Percentiles rank a stretch among this genome's conserved stretches.
Evolutionary conservation across 2,888 invertebrate species (phyloP).

Genomic region (Phania funesta): DNA sequence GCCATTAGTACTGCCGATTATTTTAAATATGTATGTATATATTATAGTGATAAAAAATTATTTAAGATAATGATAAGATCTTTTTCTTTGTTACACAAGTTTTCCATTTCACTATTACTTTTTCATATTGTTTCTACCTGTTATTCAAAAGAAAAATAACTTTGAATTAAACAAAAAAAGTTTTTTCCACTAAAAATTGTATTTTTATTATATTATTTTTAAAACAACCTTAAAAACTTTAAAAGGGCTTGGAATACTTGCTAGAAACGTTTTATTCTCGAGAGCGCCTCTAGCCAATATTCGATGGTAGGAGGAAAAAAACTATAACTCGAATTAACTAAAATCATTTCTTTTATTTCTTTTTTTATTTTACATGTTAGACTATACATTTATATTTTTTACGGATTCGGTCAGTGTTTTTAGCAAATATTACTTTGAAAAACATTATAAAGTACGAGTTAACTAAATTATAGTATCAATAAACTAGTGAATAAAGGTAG

Average conservation of each 20-base stretch:
- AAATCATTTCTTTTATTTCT: conserved; percentile 19
- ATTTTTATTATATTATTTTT: conserved; percentile 27
- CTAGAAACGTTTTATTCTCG: not conserved
- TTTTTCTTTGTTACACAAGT: too few species aligned
- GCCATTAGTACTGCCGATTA: too few species aligned
- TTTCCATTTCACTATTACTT: too few species aligned
- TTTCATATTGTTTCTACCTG: too few species aligned
- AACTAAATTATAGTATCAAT: conserved; percentile 19
- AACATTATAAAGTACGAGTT: not conserved
- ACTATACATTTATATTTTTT: conserved; percentile 38
- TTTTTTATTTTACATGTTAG: conserved; percentile 51
- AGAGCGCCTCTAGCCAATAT: conserved; percentile 13
- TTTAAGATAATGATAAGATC: too few species aligned
- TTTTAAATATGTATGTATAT: too few species aligned
- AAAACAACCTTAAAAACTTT: conserved; percentile 33
- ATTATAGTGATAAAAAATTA: too few species aligned
- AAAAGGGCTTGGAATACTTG: conserved; percentile 16
- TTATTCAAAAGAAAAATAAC: too few species aligned
- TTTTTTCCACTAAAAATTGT: conserved; percentile 9
- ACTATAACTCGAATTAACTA: conserved; percentile 26
- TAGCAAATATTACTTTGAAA: conserved; percentile 18
- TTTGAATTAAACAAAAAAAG: conserved; percentile 8
- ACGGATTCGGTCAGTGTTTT: conserved; percentile 23
- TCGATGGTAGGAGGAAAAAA: conserved; percentile 15
- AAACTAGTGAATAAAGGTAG: conserved; percentile 15